Conservation (phyloP, 2,888 invertebrate genomes). For the Drosophila phalerata region DNA sequence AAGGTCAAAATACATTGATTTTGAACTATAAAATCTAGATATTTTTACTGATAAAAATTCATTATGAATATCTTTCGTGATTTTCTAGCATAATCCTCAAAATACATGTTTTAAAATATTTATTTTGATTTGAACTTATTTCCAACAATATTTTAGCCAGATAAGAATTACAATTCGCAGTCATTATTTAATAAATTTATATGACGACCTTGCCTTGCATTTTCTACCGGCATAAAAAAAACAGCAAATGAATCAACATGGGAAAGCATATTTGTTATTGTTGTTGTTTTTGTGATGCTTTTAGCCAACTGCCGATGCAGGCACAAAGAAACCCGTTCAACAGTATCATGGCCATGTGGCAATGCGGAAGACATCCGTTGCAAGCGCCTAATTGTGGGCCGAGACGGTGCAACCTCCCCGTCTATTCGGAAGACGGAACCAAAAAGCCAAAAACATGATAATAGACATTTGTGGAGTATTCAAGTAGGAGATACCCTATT, state of each 20-base stretch:
- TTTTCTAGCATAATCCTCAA: background rate
- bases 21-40: background rate
- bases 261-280: slow-evolving; percentile 30
- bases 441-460: slow-evolving; percentile 23
- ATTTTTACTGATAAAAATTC: background rate
- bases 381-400: slow-evolving; percentile 66
- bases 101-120: background rate
- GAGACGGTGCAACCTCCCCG: slow-evolving; percentile 35
- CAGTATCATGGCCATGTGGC: slow-evolving; percentile 58
- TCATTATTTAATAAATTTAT: slow-evolving; percentile 1
- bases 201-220: slow-evolving; percentile 23
- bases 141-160: too few relatives aligned
- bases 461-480: background rate
- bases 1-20: too few relatives aligned
- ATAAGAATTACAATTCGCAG: slow-evolving; percentile 1
- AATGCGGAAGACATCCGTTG: slow-evolving; percentile 66
- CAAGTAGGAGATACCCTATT: slow-evolving; percentile 29
- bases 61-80: background rate
- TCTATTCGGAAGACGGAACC: slow-evolving; percentile 72
- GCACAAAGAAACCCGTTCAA: slow-evolving; percentile 63
- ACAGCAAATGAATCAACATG: slow-evolving; percentile 34
- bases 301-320: slow-evolving; percentile 20
- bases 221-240: slow-evolving; percentile 2
- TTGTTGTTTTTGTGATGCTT: slow-evolving; percentile 13
- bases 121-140: background rate